Percentiles rank a stretch among this genome's conserved stretches.
phyloP scores from a whole-genome alignment of 2,113 vertebrate species.

The Colius striatus region DNA sequence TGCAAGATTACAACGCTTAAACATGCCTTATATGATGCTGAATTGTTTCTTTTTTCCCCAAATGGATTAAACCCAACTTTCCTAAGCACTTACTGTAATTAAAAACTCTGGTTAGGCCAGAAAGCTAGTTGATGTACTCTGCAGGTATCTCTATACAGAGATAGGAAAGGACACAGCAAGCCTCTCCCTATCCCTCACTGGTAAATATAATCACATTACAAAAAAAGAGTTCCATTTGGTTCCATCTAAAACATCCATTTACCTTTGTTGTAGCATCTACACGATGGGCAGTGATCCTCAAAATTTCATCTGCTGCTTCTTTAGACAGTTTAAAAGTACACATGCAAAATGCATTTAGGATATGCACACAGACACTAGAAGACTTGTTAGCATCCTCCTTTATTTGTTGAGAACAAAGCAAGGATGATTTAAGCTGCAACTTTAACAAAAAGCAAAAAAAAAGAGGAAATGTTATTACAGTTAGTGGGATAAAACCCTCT shows the following conservation, averaged over 20 bases:
- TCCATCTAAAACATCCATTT: background rate
- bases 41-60: background rate
- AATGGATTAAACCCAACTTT: background rate
- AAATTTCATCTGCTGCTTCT: background rate
- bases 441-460: background rate
- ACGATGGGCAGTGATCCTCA: no score
- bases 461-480: background rate
- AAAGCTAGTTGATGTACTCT: background rate
- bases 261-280: background rate
- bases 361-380: background rate
- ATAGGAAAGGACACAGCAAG: background rate
- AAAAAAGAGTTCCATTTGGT: background rate
- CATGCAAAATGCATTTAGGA: background rate
- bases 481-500: conserved; percentile 33
- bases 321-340: conserved; percentile 15
- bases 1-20: background rate
- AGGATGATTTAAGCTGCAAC: conserved; percentile 26
- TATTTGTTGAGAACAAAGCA: conserved; percentile 45
- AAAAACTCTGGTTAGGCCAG: background rate
- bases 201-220: background rate
- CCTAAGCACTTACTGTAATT: background rate
- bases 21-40: background rate
- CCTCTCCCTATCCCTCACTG: background rate
- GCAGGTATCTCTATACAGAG: background rate
- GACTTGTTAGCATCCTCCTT: conserved; percentile 35